These are phyloP conservation scores for Vanessa cardui DNA, from an alignment of 2,888 invertebrate genomes.

Conservation along the genomic window DNA sequence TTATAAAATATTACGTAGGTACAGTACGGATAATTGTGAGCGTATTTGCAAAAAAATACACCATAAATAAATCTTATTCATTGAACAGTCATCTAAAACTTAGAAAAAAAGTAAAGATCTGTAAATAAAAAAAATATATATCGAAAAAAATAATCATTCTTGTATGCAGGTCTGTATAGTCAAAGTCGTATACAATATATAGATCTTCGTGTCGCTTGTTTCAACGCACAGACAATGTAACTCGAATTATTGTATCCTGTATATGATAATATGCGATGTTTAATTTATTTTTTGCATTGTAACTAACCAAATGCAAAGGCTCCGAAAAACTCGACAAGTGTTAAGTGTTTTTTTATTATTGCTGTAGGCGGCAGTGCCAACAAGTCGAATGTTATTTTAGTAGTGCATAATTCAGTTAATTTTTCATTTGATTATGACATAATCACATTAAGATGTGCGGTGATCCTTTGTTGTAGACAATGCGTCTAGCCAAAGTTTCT, in stretches of 20 bases:
- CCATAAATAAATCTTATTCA: no score
- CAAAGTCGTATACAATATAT: background rate
- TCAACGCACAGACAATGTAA: background rate
- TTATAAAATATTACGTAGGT: no score
- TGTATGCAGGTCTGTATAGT: no score
- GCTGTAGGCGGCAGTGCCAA: conserved; percentile 17
- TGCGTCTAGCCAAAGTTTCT: conserved; percentile 74
- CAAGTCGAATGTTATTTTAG: conserved; percentile 33
- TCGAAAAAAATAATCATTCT: no score
- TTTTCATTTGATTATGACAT: conserved; percentile 70
- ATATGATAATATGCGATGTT: conserved; percentile 5
- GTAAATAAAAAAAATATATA: no score
- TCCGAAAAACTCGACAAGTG: conserved; percentile 6
- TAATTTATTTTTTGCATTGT: conserved; percentile 12
- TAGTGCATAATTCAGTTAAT: conserved; percentile 54
- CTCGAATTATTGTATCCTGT: background rate
- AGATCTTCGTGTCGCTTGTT: background rate
- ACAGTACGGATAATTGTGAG: no score
- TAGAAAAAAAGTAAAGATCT: no score
- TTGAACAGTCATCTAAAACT: no score
- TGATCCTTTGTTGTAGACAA: conserved; percentile 78
- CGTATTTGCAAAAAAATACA: no score
- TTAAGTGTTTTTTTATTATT: conserved; percentile 18
- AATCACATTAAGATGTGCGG: conserved; percentile 71
- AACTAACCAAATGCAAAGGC: conserved; percentile 11